Evolutionary conservation across 2,113 vertebrate genomes (phyloP).

Genomic region (Leucopsar rothschildi): DNA sequence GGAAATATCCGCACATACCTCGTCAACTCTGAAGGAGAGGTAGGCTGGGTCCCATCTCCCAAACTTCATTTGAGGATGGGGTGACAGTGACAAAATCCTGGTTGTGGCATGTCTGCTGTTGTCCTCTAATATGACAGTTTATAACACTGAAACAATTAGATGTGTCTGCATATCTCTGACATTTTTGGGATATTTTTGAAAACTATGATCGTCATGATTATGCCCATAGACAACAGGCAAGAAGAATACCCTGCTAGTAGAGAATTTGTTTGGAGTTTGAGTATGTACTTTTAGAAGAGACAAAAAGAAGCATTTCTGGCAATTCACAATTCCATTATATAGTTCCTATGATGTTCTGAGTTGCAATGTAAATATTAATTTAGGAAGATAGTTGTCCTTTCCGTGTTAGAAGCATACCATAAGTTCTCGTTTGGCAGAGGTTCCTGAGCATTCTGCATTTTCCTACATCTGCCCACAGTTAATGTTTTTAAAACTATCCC

Average conservation of each 20-base stretch:
- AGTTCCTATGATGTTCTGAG: background rate
- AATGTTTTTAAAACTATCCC: background rate
- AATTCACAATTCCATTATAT: background rate
- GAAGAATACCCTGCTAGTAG: background rate
- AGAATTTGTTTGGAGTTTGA: background rate
- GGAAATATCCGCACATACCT: constrained; percentile 79
- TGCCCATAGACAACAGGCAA: background rate
- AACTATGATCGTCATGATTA: background rate
- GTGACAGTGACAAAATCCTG: background rate
- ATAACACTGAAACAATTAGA: background rate
- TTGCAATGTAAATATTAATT: background rate
- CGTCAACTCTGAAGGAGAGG: constrained; percentile 86
- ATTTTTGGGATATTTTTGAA: background rate
- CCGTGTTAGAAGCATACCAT: background rate
- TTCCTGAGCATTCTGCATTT: background rate
- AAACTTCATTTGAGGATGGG: background rate
- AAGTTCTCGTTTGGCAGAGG: background rate
- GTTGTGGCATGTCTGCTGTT: background rate
- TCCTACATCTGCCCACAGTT: background rate
- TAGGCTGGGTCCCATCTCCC: constrained; percentile 20
- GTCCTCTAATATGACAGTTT: background rate
- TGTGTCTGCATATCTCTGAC: background rate
- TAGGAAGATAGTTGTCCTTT: background rate
- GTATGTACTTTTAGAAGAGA: background rate
- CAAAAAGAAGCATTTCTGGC: background rate